phyloP scores from a whole-genome alignment of 1,140 invertebrate genomes.

The Euborellia annulipes region DNA sequence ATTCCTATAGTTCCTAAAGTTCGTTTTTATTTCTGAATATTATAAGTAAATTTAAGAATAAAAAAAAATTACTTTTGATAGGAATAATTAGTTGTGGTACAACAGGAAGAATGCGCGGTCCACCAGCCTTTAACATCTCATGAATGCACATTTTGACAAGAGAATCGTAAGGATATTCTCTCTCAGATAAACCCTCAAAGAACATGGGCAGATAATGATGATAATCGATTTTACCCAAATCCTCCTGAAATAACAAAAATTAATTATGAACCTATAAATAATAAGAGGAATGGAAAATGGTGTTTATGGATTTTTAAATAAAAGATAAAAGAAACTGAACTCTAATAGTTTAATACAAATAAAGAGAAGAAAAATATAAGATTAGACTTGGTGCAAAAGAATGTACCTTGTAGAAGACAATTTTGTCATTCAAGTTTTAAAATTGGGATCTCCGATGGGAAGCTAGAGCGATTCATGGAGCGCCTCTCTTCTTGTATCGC shows the following conservation, averaged over 20 bases:
- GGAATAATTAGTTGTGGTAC: conserved; percentile 85
- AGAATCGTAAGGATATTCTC: conserved; percentile 70
- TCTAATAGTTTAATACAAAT: background rate
- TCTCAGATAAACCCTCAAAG: conserved; percentile 82
- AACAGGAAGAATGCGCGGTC: conserved; percentile 73
- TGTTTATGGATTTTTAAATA: background rate
- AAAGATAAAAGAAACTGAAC: too few species aligned
- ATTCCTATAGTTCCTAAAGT: too few species aligned
- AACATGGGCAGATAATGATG: conserved; percentile 87
- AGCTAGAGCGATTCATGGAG: too few species aligned
- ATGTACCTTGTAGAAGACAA: too few species aligned
- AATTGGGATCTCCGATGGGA: too few species aligned
- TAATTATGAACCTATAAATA: too few species aligned
- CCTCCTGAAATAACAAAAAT: conserved; percentile 36
- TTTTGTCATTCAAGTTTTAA: too few species aligned
- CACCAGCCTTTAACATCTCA: conserved; percentile 68
- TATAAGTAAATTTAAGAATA: too few species aligned
- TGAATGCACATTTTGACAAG: conserved; percentile 78
- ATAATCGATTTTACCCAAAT: conserved; percentile 77
- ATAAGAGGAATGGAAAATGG: background rate
- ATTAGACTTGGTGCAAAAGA: background rate
- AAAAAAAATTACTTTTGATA: conserved; percentile 84
- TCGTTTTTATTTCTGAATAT: too few species aligned
- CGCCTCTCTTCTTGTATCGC: too few species aligned
- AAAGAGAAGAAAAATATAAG: background rate